These are phyloP conservation scores for Pyrocephalus nanus DNA, from an alignment of 2,797 vertebrate species.

Conservation along the genomic window DNA sequence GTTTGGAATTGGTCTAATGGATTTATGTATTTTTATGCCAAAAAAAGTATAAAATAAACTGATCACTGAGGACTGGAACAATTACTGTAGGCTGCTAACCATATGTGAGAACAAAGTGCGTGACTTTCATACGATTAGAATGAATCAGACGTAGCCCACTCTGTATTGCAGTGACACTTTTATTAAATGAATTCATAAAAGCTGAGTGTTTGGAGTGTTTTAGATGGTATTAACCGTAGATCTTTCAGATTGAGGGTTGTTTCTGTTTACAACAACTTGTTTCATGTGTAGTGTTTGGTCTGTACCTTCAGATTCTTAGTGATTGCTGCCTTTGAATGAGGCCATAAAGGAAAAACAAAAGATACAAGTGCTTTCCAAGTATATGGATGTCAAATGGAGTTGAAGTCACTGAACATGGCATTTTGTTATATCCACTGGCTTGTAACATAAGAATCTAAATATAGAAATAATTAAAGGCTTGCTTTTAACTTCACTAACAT, in stretches of 20 bases:
- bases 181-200: not conserved
- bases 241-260: not conserved
- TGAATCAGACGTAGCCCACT: conserved; percentile 55
- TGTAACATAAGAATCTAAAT: not conserved
- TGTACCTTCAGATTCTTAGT: not conserved
- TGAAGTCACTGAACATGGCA: not conserved
- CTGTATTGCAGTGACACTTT: not conserved
- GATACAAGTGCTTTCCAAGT: not conserved
- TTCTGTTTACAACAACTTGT: not conserved
- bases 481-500: not conserved
- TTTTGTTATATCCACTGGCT: not conserved
- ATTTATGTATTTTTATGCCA: not conserved
- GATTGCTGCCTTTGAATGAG: not conserved
- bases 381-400: not conserved
- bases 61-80: not conserved
- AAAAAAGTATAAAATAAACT: conserved; percentile 8
- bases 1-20: not conserved
- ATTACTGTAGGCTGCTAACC: conserved; percentile 38
- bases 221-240: not conserved
- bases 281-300: not conserved
- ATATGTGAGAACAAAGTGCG: conserved; percentile 50
- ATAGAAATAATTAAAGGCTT: not conserved
- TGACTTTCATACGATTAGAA: conserved; percentile 36
- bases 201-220: not conserved
- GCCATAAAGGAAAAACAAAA: not conserved